A percentile compares a stretch with the other conserved stretches of the same genome.
These are phyloP conservation scores for Magallana ariakensis DNA, from an alignment of 1,140 invertebrate species.

Conservation along the genomic window DNA sequence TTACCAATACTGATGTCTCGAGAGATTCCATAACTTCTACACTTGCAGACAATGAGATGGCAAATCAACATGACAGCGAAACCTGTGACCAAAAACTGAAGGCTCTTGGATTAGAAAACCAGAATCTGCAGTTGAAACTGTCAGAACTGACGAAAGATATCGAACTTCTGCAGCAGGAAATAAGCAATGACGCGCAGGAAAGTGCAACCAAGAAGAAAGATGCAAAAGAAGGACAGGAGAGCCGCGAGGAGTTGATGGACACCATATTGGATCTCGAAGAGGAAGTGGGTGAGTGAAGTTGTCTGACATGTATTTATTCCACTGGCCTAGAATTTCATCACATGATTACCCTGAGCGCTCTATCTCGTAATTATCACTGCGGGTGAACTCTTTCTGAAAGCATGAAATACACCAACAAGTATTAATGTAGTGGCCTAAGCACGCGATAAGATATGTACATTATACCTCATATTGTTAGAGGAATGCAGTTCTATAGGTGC, in stretches of 20 bases:
- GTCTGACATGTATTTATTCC: slow-evolving; percentile 13
- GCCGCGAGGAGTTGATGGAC: slow-evolving; percentile 65
- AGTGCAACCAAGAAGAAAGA: neutral
- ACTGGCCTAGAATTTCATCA: slow-evolving; percentile 9
- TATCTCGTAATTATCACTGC: neutral
- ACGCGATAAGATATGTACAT: neutral
- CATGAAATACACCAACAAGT: no score
- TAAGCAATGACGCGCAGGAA: slow-evolving; percentile 34
- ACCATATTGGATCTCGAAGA: slow-evolving; percentile 75
- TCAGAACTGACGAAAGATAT: slow-evolving; percentile 60
- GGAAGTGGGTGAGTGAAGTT: slow-evolving; percentile 73
- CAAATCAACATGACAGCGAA: slow-evolving; percentile 3
- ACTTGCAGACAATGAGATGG: neutral
- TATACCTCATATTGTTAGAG: neutral
- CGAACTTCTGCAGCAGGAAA: slow-evolving; percentile 82
- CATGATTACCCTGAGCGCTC: neutral
- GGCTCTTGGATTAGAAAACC: slow-evolving; percentile 6
- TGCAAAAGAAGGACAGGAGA: slow-evolving; percentile 40
- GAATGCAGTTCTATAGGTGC: neutral
- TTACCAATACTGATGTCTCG: neutral
- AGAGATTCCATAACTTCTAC: neutral
- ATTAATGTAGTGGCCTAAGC: neutral
- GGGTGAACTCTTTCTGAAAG: no score
- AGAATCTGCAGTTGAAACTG: slow-evolving; percentile 36
- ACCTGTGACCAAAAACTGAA: slow-evolving; percentile 16